These are phyloP conservation scores for Malurus melanocephalus DNA, from an alignment of 2,113 vertebrate species.

Conservation along the genomic window DNA sequence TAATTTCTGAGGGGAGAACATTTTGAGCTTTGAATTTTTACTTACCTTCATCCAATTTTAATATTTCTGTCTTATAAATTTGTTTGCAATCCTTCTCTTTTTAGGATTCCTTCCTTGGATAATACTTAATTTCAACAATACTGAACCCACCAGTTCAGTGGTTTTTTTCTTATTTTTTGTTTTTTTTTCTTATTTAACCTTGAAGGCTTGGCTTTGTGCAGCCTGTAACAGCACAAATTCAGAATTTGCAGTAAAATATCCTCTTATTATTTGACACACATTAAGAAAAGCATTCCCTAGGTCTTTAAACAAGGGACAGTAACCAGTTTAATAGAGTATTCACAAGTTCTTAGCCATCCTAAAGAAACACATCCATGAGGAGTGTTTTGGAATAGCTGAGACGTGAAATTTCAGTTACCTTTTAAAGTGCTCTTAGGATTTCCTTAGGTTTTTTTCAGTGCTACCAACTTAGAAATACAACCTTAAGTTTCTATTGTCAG, in stretches of 20 bases:
- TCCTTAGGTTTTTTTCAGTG: background rate
- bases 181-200: background rate
- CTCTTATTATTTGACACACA: background rate
- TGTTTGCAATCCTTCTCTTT: background rate
- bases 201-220: background rate
- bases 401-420: background rate
- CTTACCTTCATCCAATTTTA: background rate
- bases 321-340: fast-evolving
- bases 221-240: background rate
- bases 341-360: background rate
- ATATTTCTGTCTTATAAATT: background rate
- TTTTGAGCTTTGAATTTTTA: background rate
- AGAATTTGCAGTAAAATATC: background rate
- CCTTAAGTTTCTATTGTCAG: background rate
- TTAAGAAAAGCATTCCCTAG: background rate
- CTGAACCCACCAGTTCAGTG: background rate
- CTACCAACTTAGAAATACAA: background rate
- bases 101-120: background rate
- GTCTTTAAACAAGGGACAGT: background rate
- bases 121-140: background rate
- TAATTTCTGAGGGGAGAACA: background rate
- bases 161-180: background rate
- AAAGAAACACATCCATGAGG: background rate
- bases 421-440: background rate
- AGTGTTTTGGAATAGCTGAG: background rate